These are phyloP conservation scores for Danaus chrysippus DNA, from an alignment of 2,888 invertebrate genomes.

Conservation along the genomic window DNA sequence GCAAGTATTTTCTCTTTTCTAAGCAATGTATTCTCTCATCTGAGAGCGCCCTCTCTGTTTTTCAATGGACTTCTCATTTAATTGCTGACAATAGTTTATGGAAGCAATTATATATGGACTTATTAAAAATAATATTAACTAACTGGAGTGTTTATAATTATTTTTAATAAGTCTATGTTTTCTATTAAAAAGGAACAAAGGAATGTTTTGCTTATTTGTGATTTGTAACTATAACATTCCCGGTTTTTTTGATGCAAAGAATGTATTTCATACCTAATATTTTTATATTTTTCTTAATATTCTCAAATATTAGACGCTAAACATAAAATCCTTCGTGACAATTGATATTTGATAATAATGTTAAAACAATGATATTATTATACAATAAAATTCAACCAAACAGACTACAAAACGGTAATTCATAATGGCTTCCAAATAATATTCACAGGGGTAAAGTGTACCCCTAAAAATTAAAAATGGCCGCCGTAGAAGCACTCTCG, in stretches of 20 bases:
- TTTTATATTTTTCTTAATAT: background rate
- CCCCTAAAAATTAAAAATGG: slow-evolving; percentile 79
- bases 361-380: background rate
- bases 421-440: slow-evolving; percentile 46
- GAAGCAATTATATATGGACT: no score
- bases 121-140: no score
- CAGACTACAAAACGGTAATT: background rate
- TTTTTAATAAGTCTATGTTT: no score
- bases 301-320: background rate
- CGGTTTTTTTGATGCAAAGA: no score
- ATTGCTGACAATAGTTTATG: slow-evolving; percentile 34
- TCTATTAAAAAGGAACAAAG: no score
- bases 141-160: no score
- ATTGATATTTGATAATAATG: slow-evolving; percentile 17
- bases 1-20: slow-evolving; percentile 30
- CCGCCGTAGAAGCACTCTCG: slow-evolving; percentile 68
- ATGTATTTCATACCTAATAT: background rate
- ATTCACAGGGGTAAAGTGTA: slow-evolving; percentile 57
- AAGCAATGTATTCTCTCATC: slow-evolving; percentile 24
- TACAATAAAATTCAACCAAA: background rate
- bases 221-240: no score
- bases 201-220: no score
- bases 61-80: slow-evolving; percentile 41
- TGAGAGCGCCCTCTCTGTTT: slow-evolving; percentile 43
- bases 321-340: slow-evolving; percentile 39